Percentiles rank a stretch among this genome's conserved stretches.
These are phyloP conservation scores for Spilosoma lubricipeda DNA, from an alignment of 2,888 invertebrate genomes.

Conservation along the genomic window DNA sequence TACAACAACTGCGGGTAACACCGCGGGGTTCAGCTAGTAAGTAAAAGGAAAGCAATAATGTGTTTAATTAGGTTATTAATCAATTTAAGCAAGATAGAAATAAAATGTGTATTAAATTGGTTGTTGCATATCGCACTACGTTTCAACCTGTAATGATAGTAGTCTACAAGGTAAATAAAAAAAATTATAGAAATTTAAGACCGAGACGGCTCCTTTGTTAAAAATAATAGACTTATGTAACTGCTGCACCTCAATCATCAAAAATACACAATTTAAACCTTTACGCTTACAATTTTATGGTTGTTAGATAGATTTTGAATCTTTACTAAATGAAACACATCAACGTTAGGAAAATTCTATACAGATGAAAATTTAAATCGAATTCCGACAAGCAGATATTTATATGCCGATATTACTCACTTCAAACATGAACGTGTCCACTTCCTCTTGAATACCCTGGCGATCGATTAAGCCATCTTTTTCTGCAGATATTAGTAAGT, in stretches of 20 bases:
- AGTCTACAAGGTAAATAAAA: background rate
- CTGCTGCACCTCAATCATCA: no score
- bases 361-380: background rate
- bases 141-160: no score
- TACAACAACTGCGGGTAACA: no score
- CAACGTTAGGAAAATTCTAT: background rate
- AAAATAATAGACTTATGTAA: background rate
- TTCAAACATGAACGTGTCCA: conserved; percentile 90
- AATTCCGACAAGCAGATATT: background rate
- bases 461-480: conserved; percentile 85
- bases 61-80: background rate
- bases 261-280: background rate
- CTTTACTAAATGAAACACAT: background rate
- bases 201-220: no score
- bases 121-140: background rate
- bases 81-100: background rate
- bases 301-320: background rate
- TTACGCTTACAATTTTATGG: no score
- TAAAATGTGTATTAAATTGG: background rate
- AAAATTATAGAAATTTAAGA: background rate
- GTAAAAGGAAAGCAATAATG: background rate
- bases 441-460: conserved; percentile 88
- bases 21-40: background rate
- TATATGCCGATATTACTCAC: conserved; percentile 59
- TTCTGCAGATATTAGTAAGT: conserved; percentile 86